phyloP scores from a whole-genome alignment of 1,140 invertebrate genomes.

The Sitophilus oryzae region DNA sequence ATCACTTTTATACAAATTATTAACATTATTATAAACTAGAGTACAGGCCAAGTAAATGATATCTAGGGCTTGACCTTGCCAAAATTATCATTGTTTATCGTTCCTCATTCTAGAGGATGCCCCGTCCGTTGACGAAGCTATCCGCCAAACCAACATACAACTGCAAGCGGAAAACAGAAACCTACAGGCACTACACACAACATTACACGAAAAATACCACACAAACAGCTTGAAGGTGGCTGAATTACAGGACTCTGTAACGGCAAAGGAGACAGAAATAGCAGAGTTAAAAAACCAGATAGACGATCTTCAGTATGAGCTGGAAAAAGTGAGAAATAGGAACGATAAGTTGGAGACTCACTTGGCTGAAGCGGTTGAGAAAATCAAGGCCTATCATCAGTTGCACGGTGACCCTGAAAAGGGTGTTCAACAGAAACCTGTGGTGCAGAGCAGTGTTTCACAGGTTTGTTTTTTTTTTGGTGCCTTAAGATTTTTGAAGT shows the following conservation, averaged over 20 bases:
- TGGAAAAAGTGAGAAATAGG: slow-evolving; percentile 78
- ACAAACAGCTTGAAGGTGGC: slow-evolving; percentile 86
- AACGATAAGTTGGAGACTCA: slow-evolving; percentile 90
- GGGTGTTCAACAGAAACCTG: slow-evolving; percentile 33
- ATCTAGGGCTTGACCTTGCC: too few relatives aligned
- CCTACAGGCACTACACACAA: slow-evolving; percentile 86
- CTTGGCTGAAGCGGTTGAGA: slow-evolving; percentile 82
- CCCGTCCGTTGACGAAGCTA: slow-evolving; percentile 70
- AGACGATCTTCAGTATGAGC: slow-evolving; percentile 91
- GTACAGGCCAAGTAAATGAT: too few relatives aligned
- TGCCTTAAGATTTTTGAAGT: background rate
- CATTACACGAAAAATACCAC: slow-evolving; percentile 90
- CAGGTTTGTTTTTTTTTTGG: slow-evolving; percentile 34
- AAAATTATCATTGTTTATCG: too few relatives aligned
- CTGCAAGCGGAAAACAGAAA: slow-evolving; percentile 87
- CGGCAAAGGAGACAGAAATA: slow-evolving; percentile 86
- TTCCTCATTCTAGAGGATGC: slow-evolving; percentile 51
- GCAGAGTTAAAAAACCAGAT: slow-evolving; percentile 94
- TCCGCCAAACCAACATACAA: slow-evolving; percentile 76
- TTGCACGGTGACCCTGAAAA: slow-evolving; percentile 56
- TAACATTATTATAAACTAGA: too few relatives aligned
- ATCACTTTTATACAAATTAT: too few relatives aligned
- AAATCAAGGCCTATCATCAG: slow-evolving; percentile 78
- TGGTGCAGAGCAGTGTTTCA: slow-evolving; percentile 55
- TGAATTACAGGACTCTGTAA: slow-evolving; percentile 85